A percentile compares a stretch with the other conserved stretches of the same genome.
phyloP scores from a whole-genome alignment of 2,113 vertebrate species.

The Probosciger aterrimus region DNA sequence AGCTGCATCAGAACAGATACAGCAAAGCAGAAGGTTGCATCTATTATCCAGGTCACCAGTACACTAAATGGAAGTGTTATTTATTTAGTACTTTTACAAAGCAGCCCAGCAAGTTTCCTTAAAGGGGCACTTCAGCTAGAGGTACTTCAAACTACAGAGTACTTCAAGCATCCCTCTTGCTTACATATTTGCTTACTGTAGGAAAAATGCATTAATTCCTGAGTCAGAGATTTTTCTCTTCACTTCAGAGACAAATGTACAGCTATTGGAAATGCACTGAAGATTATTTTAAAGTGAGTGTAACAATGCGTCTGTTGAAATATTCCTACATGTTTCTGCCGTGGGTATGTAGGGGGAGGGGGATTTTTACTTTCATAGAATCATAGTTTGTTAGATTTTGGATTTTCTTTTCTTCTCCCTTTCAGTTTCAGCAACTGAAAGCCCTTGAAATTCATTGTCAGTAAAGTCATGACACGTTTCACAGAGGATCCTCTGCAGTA shows the following conservation, averaged over 20 bases:
- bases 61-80: constrained; percentile 40
- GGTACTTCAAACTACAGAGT: not conserved
- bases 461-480: not conserved
- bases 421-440: not conserved
- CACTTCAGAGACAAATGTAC: not conserved
- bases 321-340: not conserved
- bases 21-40: constrained; percentile 31
- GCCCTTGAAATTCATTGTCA: not conserved
- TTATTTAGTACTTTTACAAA: constrained; percentile 32
- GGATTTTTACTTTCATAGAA: not conserved
- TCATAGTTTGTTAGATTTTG: not conserved
- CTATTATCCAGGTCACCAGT: constrained; percentile 45
- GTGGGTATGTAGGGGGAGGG: not conserved
- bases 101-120: constrained; percentile 18
- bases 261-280: not conserved
- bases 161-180: not conserved
- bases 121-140: not conserved
- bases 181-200: not conserved
- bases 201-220: not conserved
- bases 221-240: not conserved
- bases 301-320: not conserved
- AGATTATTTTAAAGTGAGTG: not conserved
- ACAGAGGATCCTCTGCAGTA: not conserved
- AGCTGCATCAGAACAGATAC: constrained; percentile 31
- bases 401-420: not conserved